Evolutionary conservation across 1,140 invertebrate genomes (phyloP).

Genomic region (Sinella curviseta): DNA sequence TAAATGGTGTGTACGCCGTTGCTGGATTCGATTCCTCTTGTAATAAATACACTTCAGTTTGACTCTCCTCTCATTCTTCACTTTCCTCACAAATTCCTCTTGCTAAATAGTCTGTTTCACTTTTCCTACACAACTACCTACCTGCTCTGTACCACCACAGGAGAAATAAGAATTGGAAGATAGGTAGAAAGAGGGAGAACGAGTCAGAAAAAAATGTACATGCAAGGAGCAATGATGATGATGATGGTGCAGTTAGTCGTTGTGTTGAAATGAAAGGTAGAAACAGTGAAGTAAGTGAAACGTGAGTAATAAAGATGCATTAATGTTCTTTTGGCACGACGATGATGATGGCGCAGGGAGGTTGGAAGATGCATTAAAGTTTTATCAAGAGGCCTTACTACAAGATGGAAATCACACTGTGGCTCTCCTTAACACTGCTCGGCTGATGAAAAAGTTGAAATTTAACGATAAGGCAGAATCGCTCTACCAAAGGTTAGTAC

Average conservation of each 20-base stretch:
- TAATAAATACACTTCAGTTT: not conserved
- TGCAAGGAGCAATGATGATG: not conserved
- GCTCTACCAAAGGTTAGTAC: constrained; percentile 52
- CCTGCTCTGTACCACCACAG: not conserved
- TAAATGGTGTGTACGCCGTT: too few relatives aligned
- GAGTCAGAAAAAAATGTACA: too few relatives aligned
- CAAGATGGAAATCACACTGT: constrained; percentile 52
- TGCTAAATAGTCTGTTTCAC: not conserved
- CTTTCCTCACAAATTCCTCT: not conserved
- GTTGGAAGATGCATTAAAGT: constrained; percentile 51
- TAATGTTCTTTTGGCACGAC: constrained; percentile 17
- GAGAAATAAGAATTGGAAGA: not conserved
- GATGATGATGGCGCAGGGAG: constrained; percentile 48
- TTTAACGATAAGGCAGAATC: constrained; percentile 51
- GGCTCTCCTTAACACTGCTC: constrained; percentile 53
- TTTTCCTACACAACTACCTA: not conserved
- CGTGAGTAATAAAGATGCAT: constrained; percentile 16
- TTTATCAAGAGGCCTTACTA: constrained; percentile 53
- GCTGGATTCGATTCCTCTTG: too few relatives aligned
- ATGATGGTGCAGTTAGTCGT: too few relatives aligned
- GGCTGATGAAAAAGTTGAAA: constrained; percentile 50
- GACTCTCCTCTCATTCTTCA: not conserved
- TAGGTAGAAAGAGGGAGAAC: not conserved
- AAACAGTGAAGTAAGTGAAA: not conserved
- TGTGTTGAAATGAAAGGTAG: not conserved